Percentiles rank a stretch among this genome's conserved stretches.
Evolutionary conservation across 1,140 invertebrate species (phyloP).

Genomic region (Andrena cerasifolii): DNA sequence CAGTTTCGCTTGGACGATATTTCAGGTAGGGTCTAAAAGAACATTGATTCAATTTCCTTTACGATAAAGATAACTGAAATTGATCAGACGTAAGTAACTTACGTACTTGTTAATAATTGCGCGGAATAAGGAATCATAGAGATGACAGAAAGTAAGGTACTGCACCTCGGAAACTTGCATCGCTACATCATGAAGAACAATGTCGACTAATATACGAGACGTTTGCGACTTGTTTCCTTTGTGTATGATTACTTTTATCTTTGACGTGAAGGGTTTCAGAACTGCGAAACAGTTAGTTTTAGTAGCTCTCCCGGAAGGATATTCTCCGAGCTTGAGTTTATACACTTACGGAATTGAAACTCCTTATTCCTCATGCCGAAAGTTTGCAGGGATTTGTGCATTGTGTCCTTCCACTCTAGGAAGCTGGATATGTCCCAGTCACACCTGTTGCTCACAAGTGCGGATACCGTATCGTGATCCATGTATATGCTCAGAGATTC

Average conservation of each 20-base stretch:
- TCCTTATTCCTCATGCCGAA: slow-evolving; percentile 89
- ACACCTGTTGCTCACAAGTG: slow-evolving; percentile 78
- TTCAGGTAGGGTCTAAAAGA: slow-evolving; percentile 67
- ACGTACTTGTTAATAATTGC: slow-evolving; percentile 86
- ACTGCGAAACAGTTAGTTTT: slow-evolving; percentile 79
- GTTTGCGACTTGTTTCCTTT: slow-evolving; percentile 87
- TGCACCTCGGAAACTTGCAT: slow-evolving; percentile 88
- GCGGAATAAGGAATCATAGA: slow-evolving; percentile 86
- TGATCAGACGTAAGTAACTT: neutral
- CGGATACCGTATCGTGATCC: slow-evolving; percentile 85
- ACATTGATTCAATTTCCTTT: slow-evolving; percentile 3
- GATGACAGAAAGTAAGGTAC: slow-evolving; percentile 87
- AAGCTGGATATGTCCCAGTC: slow-evolving; percentile 84
- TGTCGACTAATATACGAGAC: slow-evolving; percentile 88
- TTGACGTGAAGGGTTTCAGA: slow-evolving; percentile 88
- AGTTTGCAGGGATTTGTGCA: slow-evolving; percentile 89
- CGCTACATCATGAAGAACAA: slow-evolving; percentile 90
- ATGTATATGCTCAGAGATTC: slow-evolving; percentile 91
- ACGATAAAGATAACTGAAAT: neutral
- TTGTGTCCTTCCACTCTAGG: slow-evolving; percentile 86
- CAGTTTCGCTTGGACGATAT: slow-evolving; percentile 79
- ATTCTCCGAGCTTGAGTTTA: neutral
- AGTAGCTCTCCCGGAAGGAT: neutral
- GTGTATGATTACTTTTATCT: slow-evolving; percentile 91
- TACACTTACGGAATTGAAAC: slow-evolving; percentile 89